A percentile compares a stretch with the other conserved stretches of the same genome.
Evolutionary conservation across 1,140 invertebrate species (phyloP).

Genomic region (Samia ricini): DNA sequence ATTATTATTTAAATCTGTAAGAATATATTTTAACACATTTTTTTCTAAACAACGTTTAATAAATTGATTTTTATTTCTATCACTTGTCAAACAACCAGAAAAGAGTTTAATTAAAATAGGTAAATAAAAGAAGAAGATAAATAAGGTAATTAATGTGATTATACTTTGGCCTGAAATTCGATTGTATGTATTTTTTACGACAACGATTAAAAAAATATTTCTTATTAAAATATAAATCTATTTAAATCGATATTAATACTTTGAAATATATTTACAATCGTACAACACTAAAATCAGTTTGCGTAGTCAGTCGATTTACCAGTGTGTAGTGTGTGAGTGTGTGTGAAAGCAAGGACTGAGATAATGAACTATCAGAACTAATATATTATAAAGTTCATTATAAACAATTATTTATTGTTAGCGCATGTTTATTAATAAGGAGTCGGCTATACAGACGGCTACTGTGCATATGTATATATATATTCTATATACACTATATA

Average conservation of each 20-base stretch:
- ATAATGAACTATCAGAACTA: constrained; percentile 75
- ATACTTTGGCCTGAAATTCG: too few relatives aligned
- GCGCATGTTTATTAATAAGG: constrained; percentile 77
- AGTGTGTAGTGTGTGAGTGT: constrained; percentile 28
- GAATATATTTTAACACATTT: too few relatives aligned
- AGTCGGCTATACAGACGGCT: constrained; percentile 54
- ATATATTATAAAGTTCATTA: constrained; percentile 78
- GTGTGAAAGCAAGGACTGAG: constrained; percentile 51
- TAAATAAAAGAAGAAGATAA: too few relatives aligned
- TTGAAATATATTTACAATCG: background rate
- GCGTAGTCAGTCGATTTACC: background rate
- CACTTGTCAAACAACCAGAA: too few relatives aligned
- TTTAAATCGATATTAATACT: background rate
- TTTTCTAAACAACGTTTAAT: too few relatives aligned
- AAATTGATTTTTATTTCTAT: too few relatives aligned
- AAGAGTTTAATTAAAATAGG: too few relatives aligned
- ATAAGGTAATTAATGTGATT: too few relatives aligned
- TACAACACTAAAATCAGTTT: background rate
- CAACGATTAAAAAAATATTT: too few relatives aligned
- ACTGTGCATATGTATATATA: constrained; percentile 59
- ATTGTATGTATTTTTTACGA: too few relatives aligned
- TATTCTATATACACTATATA: background rate
- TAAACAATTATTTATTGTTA: constrained; percentile 78
- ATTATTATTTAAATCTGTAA: too few relatives aligned
- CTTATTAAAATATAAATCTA: background rate